Conservation (phyloP, 2,888 invertebrate species). For the Eueremaeus valkanovi region DNA sequence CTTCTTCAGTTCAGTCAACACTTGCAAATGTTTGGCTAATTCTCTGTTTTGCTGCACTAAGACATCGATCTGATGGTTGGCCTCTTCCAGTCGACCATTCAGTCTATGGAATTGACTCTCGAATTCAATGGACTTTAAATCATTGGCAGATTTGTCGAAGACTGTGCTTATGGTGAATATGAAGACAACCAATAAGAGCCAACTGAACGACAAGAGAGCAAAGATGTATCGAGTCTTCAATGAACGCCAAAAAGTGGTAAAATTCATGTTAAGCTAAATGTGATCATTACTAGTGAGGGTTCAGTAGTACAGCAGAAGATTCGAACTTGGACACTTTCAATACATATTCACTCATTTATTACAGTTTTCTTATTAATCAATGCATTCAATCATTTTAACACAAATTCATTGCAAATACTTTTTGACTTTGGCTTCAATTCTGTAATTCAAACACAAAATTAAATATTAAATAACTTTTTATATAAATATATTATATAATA, state of each 20-base stretch:
- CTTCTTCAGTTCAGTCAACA: not conserved
- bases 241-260: not conserved
- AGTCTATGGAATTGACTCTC: not conserved
- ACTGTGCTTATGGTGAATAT: not conserved
- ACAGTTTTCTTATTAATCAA: no score
- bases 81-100: not conserved
- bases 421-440: no score
- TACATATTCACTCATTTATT: no score
- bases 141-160: not conserved
- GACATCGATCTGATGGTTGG: conserved; percentile 6
- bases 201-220: conserved; percentile 1
- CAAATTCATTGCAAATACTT: no score
- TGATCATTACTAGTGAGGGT: not conserved
- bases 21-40: conserved; percentile 1
- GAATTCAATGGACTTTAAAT: not conserved
- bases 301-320: no score
- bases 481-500: no score
- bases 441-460: no score
- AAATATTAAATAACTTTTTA: no score
- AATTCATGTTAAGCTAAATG: not conserved
- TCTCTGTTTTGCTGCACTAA: conserved; percentile 12
- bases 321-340: no score
- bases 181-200: not conserved
- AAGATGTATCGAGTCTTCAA: not conserved
- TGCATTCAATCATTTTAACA: no score